Conservation (phyloP, 2,888 invertebrate species). For the Nephrotoma appendiculata region DNA sequence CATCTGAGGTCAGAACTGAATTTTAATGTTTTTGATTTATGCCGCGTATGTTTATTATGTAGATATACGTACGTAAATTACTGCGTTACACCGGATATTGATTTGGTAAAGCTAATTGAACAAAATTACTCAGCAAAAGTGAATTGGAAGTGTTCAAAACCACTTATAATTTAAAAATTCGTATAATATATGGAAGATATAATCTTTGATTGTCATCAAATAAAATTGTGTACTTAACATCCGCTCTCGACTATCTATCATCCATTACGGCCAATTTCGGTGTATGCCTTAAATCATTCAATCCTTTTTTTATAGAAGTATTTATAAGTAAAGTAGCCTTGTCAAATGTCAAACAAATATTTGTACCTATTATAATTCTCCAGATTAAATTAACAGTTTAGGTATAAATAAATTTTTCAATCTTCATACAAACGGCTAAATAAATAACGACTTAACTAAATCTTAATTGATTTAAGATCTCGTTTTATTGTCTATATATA, state of each 20-base stretch:
- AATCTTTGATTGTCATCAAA: slow-evolving; percentile 2
- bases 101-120: background rate
- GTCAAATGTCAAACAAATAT: background rate
- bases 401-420: background rate
- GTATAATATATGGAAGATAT: background rate
- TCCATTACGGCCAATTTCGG: background rate
- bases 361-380: background rate
- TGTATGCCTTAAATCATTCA: too few relatives aligned
- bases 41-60: background rate
- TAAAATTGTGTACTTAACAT: background rate
- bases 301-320: too few relatives aligned
- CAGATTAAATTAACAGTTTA: background rate
- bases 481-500: background rate
- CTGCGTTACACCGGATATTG: slow-evolving; percentile 1
- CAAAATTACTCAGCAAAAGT: background rate
- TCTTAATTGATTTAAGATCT: background rate
- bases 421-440: background rate
- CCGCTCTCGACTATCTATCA: background rate
- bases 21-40: background rate
- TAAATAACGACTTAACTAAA: background rate
- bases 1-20: background rate
- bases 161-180: background rate
- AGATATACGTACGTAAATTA: background rate
- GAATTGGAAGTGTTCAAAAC: background rate
- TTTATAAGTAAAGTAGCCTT: background rate